Evolutionary conservation across 1,140 invertebrate species (phyloP).

Genomic region (Pogonomyrmex barbatus): DNA sequence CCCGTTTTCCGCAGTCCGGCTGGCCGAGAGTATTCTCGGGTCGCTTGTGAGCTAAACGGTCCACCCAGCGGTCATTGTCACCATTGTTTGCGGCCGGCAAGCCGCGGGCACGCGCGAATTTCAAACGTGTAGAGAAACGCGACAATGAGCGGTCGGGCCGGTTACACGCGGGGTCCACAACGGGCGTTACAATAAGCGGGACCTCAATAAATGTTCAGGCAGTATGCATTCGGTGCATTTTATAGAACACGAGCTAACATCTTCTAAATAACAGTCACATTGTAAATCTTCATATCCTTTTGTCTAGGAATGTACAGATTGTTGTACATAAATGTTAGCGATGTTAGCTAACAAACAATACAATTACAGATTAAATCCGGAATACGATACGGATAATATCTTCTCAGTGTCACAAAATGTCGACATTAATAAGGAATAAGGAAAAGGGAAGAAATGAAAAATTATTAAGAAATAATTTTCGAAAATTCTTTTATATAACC

Average conservation of each 20-base stretch:
- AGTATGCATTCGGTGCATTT: not conserved
- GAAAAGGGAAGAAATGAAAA: not conserved
- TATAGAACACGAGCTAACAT: not conserved
- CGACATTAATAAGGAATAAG: not conserved
- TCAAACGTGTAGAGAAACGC: conserved; percentile 16
- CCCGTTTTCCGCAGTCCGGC: conserved; percentile 52
- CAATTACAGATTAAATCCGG: not conserved
- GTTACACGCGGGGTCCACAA: conserved; percentile 81
- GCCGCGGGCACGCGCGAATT: conserved; percentile 66
- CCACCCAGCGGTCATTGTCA: conserved; percentile 72
- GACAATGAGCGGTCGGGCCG: conserved; percentile 72
- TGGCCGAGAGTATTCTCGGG: conserved; percentile 28
- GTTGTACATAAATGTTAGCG: not conserved
- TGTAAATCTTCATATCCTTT: conserved; percentile 8
- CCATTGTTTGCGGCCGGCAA: conserved; percentile 75
- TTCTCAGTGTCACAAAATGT: not conserved
- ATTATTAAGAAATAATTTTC: not conserved
- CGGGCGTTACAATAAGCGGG: conserved; percentile 78
- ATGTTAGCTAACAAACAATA: too few species aligned
- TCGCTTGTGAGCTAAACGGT: conserved; percentile 76
- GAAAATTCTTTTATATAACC: too few species aligned
- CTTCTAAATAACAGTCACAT: not conserved
- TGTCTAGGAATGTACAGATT: not conserved
- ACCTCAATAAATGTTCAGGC: conserved; percentile 47
- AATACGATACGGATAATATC: not conserved